Evolutionary conservation across 2,113 vertebrate species (phyloP).

Genomic region (Fulica atra): DNA sequence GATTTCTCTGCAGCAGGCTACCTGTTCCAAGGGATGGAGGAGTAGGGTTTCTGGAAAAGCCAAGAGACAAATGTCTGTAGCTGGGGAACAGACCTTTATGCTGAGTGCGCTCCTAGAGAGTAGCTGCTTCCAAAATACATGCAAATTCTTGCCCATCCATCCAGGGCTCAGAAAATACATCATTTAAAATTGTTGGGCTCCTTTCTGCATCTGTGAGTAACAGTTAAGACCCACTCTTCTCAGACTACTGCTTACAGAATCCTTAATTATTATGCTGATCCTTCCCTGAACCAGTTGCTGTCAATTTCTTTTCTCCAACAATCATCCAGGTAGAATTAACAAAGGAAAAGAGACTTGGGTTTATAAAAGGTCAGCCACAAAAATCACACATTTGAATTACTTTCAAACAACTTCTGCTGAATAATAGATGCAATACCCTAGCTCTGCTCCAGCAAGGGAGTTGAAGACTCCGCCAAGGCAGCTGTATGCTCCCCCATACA

Average conservation of each 20-base stretch:
- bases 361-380: slow-evolving; percentile 21
- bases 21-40: neutral
- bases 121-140: neutral
- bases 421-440: neutral
- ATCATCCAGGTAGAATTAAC: neutral
- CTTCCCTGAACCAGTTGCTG: neutral
- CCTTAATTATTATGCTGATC: neutral
- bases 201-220: neutral
- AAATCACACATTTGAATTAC: neutral
- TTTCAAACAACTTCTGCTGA: slow-evolving; percentile 22
- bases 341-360: neutral
- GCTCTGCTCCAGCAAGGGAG: neutral
- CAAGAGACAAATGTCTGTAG: neutral
- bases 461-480: neutral
- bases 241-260: neutral
- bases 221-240: neutral
- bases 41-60: neutral
- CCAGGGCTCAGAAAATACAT: neutral
- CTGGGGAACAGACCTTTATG: neutral
- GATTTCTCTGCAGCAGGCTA: neutral
- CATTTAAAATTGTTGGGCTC: neutral
- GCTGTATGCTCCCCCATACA: neutral
- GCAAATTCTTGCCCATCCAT: neutral
- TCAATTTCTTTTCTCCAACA: neutral
- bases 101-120: neutral